Evolutionary conservation across 2,113 vertebrate genomes (phyloP), one percentile per base, ranked within the genome.

Genomic region (Sinocyclocheilus grahami): DNA sequence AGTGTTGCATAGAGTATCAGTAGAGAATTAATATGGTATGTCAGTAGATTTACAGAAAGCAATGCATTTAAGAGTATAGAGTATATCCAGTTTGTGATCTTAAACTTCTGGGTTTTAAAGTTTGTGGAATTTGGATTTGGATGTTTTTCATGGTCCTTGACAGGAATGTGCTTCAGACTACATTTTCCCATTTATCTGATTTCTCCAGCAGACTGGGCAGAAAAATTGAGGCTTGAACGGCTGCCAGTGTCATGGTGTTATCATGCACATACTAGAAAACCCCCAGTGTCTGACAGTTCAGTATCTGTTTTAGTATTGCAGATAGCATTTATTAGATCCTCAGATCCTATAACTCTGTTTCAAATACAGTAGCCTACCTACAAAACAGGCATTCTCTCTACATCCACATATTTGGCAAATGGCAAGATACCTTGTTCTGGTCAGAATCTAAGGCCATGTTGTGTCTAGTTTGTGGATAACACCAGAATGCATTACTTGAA

Each of bases 121-220:
- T 58, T 78, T 79, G 37, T n/a, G 71, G 53, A 14, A 18, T 78
- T 55, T 30, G 6, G 12, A 16, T 77, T 51, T 27, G 8, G 14
- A 30, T 53, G 16, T 27, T 80, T 80, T 42, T 42, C 33, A 63
- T 42, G 55, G 33, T 42, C 37, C 78, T 42, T 42, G 11, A 62
- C 3, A 42, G 13, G 78, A 80, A 80, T 80, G 78, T 42, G 78
- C 33, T 42, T 63, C 48, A 33, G 30, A 42, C 22, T 63, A 37
- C n/a, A 24, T 63, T 42, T 63, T 24, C 27, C 14, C 48, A 1
- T 80, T 80, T 62, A 80, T 63, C 55, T n/a, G 78, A 80, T 80
- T 63, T 80, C 78, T 62, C 22, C 55, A 42, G 6, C 33, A 30
- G 33, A 42, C 55, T 46, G 58, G 55, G 51, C 30, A 30, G 51